phyloP scores from a whole-genome alignment of 2,113 vertebrate genomes.

The Aptenodytes forsteri region DNA sequence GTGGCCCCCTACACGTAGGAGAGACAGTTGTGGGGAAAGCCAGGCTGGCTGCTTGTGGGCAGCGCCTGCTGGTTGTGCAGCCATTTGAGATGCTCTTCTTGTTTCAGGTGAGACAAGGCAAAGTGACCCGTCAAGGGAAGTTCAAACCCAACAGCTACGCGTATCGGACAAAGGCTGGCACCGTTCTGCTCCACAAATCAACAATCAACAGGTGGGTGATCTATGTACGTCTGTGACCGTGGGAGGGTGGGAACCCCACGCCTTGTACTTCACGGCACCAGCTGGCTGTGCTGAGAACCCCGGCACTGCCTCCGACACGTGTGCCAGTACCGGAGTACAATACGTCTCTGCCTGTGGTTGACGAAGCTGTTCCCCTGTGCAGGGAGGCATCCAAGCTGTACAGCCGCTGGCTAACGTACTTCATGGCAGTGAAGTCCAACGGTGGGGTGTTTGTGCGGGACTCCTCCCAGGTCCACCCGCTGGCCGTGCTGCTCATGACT shows the following conservation, averaged over 20 bases:
- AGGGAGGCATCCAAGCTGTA: constrained; percentile 83
- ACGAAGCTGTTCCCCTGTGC: neutral
- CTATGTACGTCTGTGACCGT: rapidly evolving
- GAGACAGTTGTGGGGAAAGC: neutral
- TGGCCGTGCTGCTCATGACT: constrained; percentile 89
- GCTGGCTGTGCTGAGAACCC: neutral
- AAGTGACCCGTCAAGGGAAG: constrained; percentile 87
- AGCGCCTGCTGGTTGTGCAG: neutral
- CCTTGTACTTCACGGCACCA: rapidly evolving
- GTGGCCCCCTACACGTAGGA: rapidly evolving
- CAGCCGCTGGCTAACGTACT: constrained; percentile 94
- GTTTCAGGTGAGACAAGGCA: constrained; percentile 86
- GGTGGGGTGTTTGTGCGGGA: constrained; percentile 90
- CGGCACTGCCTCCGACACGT: rapidly evolving
- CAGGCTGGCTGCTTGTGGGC: neutral
- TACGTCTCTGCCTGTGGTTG: rapidly evolving
- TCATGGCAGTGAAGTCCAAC: constrained; percentile 89
- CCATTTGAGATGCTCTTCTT: neutral
- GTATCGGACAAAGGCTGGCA: constrained; percentile 83
- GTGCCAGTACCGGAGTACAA: rapidly evolving
- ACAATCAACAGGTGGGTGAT: constrained; percentile 88
- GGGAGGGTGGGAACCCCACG: neutral
- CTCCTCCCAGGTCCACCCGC: constrained; percentile 88
- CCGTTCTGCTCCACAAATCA: constrained; percentile 90
- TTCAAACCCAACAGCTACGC: constrained; percentile 86